Percentiles rank a stretch among this genome's conserved stretches.
Evolutionary conservation across 1,140 invertebrate species (phyloP).

Genomic region (Aradophagus sp.): DNA sequence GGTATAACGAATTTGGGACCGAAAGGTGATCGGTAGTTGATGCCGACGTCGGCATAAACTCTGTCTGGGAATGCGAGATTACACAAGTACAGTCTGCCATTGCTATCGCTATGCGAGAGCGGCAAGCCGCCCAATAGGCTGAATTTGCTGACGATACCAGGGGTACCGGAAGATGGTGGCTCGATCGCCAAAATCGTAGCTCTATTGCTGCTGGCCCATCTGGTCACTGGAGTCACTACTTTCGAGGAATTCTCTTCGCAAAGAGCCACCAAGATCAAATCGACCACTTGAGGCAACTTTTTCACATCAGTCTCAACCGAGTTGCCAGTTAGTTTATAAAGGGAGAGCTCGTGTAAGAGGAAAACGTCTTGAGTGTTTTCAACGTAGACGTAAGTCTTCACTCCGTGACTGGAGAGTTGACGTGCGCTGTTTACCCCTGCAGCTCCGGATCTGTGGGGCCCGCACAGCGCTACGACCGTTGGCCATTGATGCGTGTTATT

Average conservation of each 20-base stretch:
- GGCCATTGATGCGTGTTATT: slow-evolving; percentile 88
- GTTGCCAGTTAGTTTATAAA: slow-evolving; percentile 80
- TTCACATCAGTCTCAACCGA: slow-evolving; percentile 75
- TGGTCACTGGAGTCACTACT: slow-evolving; percentile 72
- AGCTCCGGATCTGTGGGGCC: slow-evolving; percentile 81
- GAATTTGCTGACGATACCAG: slow-evolving; percentile 82
- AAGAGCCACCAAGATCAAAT: slow-evolving; percentile 82
- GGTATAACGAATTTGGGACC: slow-evolving; percentile 91
- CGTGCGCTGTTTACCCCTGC: slow-evolving; percentile 85
- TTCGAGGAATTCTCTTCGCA: slow-evolving; percentile 73
- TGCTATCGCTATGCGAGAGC: slow-evolving; percentile 80
- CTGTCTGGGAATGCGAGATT: slow-evolving; percentile 88
- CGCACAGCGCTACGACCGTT: slow-evolving; percentile 84
- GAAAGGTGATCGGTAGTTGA: slow-evolving; percentile 90
- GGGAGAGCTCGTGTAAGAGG: slow-evolving; percentile 77
- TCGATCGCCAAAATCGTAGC: slow-evolving; percentile 89
- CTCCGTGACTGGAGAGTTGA: slow-evolving; percentile 87
- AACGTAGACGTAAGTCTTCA: slow-evolving; percentile 82
- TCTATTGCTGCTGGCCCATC: slow-evolving; percentile 83
- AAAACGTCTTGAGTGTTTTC: slow-evolving; percentile 74
- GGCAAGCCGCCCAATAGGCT: slow-evolving; percentile 85
- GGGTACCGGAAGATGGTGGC: slow-evolving; percentile 82
- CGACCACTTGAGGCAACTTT: slow-evolving; percentile 78
- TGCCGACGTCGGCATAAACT: slow-evolving; percentile 84
- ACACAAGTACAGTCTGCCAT: slow-evolving; percentile 90